phyloP scores from a whole-genome alignment of 2,888 invertebrate genomes.

The Neocrepidodera transversa region DNA sequence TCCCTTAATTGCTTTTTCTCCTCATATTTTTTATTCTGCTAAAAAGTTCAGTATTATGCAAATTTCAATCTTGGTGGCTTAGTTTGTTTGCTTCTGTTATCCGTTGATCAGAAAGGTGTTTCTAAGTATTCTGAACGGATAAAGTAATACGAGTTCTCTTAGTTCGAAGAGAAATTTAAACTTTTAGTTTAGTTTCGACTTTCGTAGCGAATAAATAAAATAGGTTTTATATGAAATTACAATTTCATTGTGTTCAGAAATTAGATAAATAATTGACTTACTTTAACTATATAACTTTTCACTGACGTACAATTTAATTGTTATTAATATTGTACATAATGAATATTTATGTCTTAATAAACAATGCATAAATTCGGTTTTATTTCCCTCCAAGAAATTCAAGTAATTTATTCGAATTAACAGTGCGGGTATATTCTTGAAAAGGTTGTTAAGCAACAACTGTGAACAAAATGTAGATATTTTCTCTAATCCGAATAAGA shows the following conservation, averaged over 20 bases:
- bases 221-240: too few relatives aligned
- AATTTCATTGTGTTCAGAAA: too few relatives aligned
- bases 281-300: too few relatives aligned
- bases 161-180: conserved; percentile 4
- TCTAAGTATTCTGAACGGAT: conserved; percentile 16
- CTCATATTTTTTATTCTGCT: neutral
- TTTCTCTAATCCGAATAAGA: conserved; percentile 12
- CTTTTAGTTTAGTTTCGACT: conserved; percentile 6
- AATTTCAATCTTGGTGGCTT: conserved; percentile 20
- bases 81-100: conserved; percentile 20
- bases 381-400: neutral
- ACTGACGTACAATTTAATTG: too few relatives aligned
- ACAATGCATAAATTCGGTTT: too few relatives aligned
- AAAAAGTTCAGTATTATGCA: conserved; percentile 11
- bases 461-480: conserved; percentile 1
- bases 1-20: conserved; percentile 19
- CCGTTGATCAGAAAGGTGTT: conserved; percentile 22
- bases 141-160: conserved; percentile 12
- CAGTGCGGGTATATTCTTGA: conserved; percentile 1
- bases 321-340: too few relatives aligned
- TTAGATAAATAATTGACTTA: too few relatives aligned
- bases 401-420: neutral
- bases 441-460: conserved; percentile 10
- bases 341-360: too few relatives aligned
- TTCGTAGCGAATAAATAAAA: too few relatives aligned